A percentile compares a stretch with the other conserved stretches of the same genome.
These are phyloP conservation scores for Octopus sinensis DNA, from an alignment of 1,140 invertebrate genomes.

Conservation along the genomic window DNA sequence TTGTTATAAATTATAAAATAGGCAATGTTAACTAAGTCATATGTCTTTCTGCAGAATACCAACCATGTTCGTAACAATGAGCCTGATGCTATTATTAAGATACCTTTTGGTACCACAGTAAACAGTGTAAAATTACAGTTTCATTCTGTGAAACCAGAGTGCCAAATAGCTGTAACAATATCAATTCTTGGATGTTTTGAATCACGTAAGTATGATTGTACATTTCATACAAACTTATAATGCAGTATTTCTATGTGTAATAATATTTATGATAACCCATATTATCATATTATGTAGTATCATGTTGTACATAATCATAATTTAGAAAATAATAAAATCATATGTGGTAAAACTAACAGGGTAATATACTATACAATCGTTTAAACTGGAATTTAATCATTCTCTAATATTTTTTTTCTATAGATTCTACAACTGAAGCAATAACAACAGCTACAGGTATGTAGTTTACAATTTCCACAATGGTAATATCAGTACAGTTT, in stretches of 20 bases:
- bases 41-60: neutral
- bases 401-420: neutral
- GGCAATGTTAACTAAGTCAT: too few species aligned
- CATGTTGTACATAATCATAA: too few species aligned
- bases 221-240: too few species aligned
- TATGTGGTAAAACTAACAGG: too few species aligned
- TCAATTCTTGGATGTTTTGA: conserved; percentile 5
- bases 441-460: conserved; percentile 2
- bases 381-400: too few species aligned
- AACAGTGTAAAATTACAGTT: neutral
- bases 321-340: too few species aligned
- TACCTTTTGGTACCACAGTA: neutral
- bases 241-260: too few species aligned
- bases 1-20: too few species aligned
- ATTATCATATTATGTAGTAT: too few species aligned
- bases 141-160: neutral
- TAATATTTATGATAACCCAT: too few species aligned
- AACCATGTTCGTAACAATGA: neutral
- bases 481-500: neutral
- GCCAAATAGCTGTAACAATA: neutral
- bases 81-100: neutral
- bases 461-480: too few species aligned
- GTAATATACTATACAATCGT: too few species aligned
- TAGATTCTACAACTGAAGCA: conserved; percentile 8
- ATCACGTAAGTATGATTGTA: neutral